Conservation (phyloP, 2,113 vertebrate species). For the Saiga tatarica region DNA sequence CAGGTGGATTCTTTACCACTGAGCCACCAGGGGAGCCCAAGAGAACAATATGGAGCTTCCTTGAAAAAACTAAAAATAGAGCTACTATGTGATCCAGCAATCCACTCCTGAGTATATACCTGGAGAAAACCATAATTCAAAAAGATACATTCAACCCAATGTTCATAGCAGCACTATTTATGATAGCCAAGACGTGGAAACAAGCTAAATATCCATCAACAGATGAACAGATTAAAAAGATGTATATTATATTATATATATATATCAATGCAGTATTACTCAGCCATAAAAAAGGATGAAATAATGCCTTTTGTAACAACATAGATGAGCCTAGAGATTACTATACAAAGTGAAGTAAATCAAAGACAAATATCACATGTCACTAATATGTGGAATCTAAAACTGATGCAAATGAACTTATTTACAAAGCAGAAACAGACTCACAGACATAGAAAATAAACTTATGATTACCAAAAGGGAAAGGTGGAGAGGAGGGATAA, state of each 20-base stretch:
- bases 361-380: neutral
- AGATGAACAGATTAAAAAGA: neutral
- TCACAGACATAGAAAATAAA: neutral
- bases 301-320: neutral
- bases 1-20: neutral
- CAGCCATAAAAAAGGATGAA: neutral
- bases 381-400: neutral
- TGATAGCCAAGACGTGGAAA: neutral
- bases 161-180: neutral
- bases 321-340: neutral
- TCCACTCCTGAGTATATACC: neutral
- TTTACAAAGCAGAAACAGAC: neutral
- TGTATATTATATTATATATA: neutral
- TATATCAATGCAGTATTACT: neutral
- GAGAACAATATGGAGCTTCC: neutral
- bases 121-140: neutral
- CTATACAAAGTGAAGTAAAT: neutral
- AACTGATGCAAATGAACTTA: neutral
- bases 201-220: neutral
- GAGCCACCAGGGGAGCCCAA: neutral
- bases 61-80: neutral
- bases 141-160: neutral
- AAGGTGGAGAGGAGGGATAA: too few relatives aligned
- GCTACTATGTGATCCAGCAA: neutral
- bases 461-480: neutral